A percentile compares a stretch with the other conserved stretches of the same genome.
Evolutionary conservation across 2,797 vertebrate species (phyloP).

Genomic region (Tympanoctomys barrerae): DNA sequence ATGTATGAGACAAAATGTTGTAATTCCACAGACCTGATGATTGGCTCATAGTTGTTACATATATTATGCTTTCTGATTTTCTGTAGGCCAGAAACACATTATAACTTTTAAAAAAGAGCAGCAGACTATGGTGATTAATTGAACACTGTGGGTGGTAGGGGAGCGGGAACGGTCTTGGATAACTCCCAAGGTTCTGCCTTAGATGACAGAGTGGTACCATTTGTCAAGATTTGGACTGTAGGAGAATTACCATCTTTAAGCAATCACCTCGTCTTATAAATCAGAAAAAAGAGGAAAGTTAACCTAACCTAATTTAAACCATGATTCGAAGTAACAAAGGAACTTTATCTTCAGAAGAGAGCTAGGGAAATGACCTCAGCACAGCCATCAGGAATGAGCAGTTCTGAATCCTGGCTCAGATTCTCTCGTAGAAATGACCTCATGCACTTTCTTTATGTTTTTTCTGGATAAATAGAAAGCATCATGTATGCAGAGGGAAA

Average conservation of each 20-base stretch:
- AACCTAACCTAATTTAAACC: constrained; percentile 78
- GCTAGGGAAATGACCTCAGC: constrained; percentile 49
- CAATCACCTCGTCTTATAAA: constrained; percentile 70
- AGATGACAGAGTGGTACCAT: constrained; percentile 28
- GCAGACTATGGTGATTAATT: constrained; percentile 51
- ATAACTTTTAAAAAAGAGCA: constrained; percentile 11
- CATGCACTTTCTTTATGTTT: constrained; percentile 26
- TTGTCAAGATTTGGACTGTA: constrained; percentile 22
- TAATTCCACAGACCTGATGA: neutral
- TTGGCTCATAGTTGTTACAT: neutral
- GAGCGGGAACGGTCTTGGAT: constrained; percentile 3
- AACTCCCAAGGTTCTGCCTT: constrained; percentile 29
- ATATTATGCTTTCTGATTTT: constrained; percentile 23
- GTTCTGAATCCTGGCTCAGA: constrained; percentile 2
- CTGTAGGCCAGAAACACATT: constrained; percentile 49
- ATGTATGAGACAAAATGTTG: neutral
- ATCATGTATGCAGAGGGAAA: neutral
- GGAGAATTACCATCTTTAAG: constrained; percentile 70
- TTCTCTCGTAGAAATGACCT: constrained; percentile 25
- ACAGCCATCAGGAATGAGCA: neutral
- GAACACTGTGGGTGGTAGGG: constrained; percentile 49
- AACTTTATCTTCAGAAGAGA: constrained; percentile 69
- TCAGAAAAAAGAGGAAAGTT: constrained; percentile 56
- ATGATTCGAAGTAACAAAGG: constrained; percentile 68
- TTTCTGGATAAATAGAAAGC: constrained; percentile 45